Conservation (phyloP, 2,797 vertebrate species). For the Galagoides demidoff region DNA sequence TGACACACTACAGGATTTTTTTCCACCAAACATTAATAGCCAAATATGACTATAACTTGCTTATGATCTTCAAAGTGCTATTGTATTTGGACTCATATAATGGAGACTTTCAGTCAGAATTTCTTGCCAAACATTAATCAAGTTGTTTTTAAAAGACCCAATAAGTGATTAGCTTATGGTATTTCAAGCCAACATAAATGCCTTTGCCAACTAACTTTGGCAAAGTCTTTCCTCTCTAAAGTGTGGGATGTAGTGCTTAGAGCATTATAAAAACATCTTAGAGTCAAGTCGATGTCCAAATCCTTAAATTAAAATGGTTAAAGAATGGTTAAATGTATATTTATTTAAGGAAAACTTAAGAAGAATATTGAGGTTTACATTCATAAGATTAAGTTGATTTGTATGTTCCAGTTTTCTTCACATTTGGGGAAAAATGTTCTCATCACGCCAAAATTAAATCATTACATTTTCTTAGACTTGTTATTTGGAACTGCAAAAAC, state of each 20-base stretch:
- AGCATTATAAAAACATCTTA: neutral
- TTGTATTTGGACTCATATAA: slow-evolving; percentile 66
- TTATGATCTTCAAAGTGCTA: slow-evolving; percentile 54
- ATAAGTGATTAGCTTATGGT: slow-evolving; percentile 67
- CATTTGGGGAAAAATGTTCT: neutral
- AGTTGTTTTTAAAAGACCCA: slow-evolving; percentile 67
- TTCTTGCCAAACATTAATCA: slow-evolving; percentile 73
- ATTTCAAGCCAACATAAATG: slow-evolving; percentile 73
- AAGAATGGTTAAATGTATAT: neutral
- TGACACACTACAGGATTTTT: neutral
- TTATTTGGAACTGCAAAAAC: slow-evolving; percentile 19
- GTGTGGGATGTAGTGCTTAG: neutral
- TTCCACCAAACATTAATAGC: neutral
- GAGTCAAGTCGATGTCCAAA: neutral
- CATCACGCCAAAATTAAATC: slow-evolving; percentile 39
- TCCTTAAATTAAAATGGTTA: neutral
- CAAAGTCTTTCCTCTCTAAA: neutral
- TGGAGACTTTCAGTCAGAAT: slow-evolving; percentile 65
- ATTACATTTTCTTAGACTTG: neutral
- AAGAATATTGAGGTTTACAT: neutral
- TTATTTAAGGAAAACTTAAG: neutral
- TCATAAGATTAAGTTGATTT: neutral
- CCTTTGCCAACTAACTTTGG: slow-evolving; percentile 57
- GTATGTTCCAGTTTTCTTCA: neutral
- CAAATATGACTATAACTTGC: slow-evolving; percentile 17